Evolutionary conservation across 2,888 invertebrate genomes (phyloP).

Genomic region (Platerodrilus igneus): DNA sequence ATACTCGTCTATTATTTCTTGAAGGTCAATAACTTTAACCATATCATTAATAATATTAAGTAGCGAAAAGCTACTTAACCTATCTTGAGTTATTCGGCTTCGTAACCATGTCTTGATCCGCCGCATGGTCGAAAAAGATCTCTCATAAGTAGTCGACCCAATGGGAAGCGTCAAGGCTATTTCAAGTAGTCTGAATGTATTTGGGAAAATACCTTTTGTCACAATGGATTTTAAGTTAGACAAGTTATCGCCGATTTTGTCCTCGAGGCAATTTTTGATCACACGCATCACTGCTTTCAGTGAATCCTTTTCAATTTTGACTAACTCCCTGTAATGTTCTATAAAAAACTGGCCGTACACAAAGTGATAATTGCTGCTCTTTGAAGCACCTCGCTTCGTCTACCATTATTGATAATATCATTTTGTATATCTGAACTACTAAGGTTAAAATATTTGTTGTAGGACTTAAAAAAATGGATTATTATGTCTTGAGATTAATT

Average conservation of each 20-base stretch:
- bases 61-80: constrained; percentile 1
- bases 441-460: no score
- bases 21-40: background rate
- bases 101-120: constrained; percentile 3
- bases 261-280: constrained; percentile 3
- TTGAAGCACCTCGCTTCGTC: constrained; percentile 6
- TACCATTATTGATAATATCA: constrained; percentile 6
- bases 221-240: constrained; percentile 2
- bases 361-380: constrained; percentile 5
- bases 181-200: constrained; percentile 6
- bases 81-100: constrained; percentile 2
- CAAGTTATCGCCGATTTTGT: background rate
- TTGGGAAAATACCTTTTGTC: constrained; percentile 5
- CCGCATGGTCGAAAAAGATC: constrained; percentile 10
- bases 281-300: constrained; percentile 4
- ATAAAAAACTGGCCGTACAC: constrained; percentile 6
- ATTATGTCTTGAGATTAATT: constrained; percentile 4
- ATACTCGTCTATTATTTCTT: constrained; percentile 3
- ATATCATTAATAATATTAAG: constrained; percentile 5
- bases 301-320: constrained; percentile 3
- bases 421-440: constrained; percentile 10
- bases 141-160: constrained; percentile 1
- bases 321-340: constrained; percentile 2
- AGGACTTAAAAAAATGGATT: constrained; percentile 4
- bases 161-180: constrained; percentile 4